Base-by-base conservation (phyloP, 2,888 invertebrate species). In the Netelia fuscicornis region DNA sequence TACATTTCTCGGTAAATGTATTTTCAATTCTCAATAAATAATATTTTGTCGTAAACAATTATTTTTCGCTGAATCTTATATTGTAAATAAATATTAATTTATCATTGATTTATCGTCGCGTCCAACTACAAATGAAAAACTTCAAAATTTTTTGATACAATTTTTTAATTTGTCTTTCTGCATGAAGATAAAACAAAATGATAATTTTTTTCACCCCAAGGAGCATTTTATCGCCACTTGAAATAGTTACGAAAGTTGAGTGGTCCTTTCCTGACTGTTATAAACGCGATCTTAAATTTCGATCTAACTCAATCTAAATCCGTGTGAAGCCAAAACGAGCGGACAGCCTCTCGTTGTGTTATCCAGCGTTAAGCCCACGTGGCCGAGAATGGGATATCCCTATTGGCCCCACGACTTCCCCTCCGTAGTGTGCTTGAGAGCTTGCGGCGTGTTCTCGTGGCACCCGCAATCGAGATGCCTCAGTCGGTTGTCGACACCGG, bases 401-500 rank as follows among this genome's bases (percentile, higher is more conserved):
- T 77, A 88, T 87, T 89, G 87, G 88, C 71, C 79, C 58, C 76
- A 54, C 68, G 83, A 67, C 75, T 87, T 87, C 87, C 88, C 87
- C 87, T 86, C 86, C 87, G 85, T 67, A 75, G 70, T 76, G 75
- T 64, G 75, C 74, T 85, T 85, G 84, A 68, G 87, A 89, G 89
- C 89, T 89, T 89, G 87, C 88, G 86, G 87, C 87, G 78, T 87
- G 84, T 71, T 54, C 86, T 82, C 81, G 85, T 81, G 85, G 84
- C 84, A 85, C 79, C 81, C 82, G 81, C 72, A 72, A 56, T 80
- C 80, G 81, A 71, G 84, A 81, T 72, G 85, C 82, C 85, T 87
- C 87, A 87, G 88, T 87, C 84, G 86, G 72, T 77, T 80, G 79
- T 87, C 86, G 87, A 83, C 87, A 83, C 84, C 87, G 86, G 85